Evolutionary conservation across 2,888 invertebrate species (phyloP), one percentile per base, ranked within the genome.

Genomic region (Metalampra italica): DNA sequence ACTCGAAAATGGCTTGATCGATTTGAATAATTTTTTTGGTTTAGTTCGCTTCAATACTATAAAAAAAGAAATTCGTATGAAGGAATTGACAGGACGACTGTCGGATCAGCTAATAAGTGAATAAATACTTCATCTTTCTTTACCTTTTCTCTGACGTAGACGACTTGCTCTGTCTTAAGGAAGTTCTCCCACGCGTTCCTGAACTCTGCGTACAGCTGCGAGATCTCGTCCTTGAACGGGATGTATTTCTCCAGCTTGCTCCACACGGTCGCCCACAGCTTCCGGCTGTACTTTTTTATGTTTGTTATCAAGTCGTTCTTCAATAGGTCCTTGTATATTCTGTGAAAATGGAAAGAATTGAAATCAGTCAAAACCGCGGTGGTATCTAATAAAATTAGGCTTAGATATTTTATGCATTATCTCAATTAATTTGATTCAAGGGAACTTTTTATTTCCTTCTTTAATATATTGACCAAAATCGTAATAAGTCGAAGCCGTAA

Each of bases 301-400:
- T 95, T 96, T 0, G 94, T 94, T 22, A 96, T 87, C 0, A 95
- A 90, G 63, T 96, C 96, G 68, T 96, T 94, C 49, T 92, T 92
- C 45, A 92, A 91, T 7, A 96, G 90, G 63, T 96, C 96, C 49
- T 93, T 92, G 73, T 96, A 96, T 44, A 96, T 90, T 49, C 91
- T 91, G 68, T 4, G 46, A 48, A 52, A 13, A 47, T 45, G 34
- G 43, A 13, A 32, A 32, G 4, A 32, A 7, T 32, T 32, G 8
- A 8, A 32, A 8, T 9, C 32, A 32, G 32, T 11, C 2, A 32
- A 9, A 32, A 5, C 32, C 11, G 32, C 32, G 8, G 2, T 2
- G 32, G 1, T 8, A 32, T 32, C 11, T 9, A 32, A 32, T 9
- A 32, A 7, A 30, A 30, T 30, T 30, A n/a, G n/a, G n/a, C n/a